Evolutionary conservation across 2,797 vertebrate species (phyloP).

Genomic region (Falco rusticolus): DNA sequence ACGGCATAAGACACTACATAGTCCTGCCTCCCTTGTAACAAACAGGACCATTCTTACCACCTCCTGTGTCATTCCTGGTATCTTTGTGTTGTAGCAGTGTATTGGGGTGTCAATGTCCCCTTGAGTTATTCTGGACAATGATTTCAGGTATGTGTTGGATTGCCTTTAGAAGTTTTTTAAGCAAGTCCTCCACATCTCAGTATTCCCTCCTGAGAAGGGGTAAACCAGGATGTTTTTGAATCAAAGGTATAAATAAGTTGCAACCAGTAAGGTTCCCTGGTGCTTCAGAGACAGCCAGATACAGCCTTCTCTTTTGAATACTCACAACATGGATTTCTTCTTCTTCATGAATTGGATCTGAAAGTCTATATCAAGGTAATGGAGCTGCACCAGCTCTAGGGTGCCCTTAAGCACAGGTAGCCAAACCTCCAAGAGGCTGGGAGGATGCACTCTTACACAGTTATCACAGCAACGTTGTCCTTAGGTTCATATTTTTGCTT

Average conservation of each 20-base stretch:
- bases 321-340: background rate
- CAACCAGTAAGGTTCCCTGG: background rate
- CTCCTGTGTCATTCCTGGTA: background rate
- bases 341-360: background rate
- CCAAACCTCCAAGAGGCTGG: background rate
- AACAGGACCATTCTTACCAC: background rate
- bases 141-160: background rate
- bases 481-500: background rate
- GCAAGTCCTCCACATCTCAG: background rate
- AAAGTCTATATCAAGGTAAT: background rate
- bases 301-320: background rate
- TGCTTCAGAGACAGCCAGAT: background rate
- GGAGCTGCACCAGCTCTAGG: background rate
- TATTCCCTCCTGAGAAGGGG: background rate
- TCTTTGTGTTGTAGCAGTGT: background rate
- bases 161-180: background rate
- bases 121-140: background rate
- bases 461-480: background rate
- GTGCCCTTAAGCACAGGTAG: background rate
- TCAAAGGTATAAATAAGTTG: background rate
- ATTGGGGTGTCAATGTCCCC: background rate
- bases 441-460: background rate
- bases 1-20: background rate
- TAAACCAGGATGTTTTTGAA: background rate
- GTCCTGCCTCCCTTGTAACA: background rate